These are phyloP conservation scores for Amia ocellicauda DNA, from an alignment of 2,113 vertebrate species.

Conservation along the genomic window DNA sequence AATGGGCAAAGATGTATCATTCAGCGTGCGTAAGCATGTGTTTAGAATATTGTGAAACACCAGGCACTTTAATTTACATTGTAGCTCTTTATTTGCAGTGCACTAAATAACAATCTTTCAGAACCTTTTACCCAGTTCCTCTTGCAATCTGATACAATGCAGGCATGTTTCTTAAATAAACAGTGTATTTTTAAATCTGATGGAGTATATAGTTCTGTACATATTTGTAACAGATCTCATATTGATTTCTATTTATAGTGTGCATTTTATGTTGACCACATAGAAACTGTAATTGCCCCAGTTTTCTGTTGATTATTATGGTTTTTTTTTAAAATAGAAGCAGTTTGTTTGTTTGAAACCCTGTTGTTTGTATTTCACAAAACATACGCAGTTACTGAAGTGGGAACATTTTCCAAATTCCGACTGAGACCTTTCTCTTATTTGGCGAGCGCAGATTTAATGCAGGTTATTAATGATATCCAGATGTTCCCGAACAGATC, in stretches of 20 bases:
- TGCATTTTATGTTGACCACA: conserved; percentile 29
- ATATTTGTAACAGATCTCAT: conserved; percentile 26
- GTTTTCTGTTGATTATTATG: conserved; percentile 28
- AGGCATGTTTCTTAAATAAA: conserved; percentile 54
- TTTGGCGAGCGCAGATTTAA: conserved; percentile 40
- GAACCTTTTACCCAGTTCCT: conserved; percentile 34
- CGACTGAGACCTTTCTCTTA: conserved; percentile 18
- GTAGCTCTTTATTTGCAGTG: conserved; percentile 13
- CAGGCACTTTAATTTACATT: conserved; percentile 20
- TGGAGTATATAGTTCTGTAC: conserved; percentile 50
- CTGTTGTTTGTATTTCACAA: conserved; percentile 21
- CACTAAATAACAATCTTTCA: conserved; percentile 16
- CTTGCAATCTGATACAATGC: conserved; percentile 44
- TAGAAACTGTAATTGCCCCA: conserved; percentile 32
- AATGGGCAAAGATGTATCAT: conserved; percentile 40
- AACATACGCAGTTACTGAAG: conserved; percentile 31
- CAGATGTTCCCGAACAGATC: conserved; percentile 42
- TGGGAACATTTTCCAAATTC: conserved; percentile 32
- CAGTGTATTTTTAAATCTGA: conserved; percentile 54
- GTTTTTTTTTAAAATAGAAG: too few relatives aligned
- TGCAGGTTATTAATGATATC: conserved; percentile 46
- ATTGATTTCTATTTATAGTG: conserved; percentile 24
- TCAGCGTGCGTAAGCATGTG: conserved; percentile 20
- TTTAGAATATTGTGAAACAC: conserved; percentile 37
- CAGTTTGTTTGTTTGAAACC: conserved; percentile 40